Evolutionary conservation across 2,113 vertebrate genomes (phyloP), one percentile per base, ranked within the genome.

Genomic region (Scomber scombrus): DNA sequence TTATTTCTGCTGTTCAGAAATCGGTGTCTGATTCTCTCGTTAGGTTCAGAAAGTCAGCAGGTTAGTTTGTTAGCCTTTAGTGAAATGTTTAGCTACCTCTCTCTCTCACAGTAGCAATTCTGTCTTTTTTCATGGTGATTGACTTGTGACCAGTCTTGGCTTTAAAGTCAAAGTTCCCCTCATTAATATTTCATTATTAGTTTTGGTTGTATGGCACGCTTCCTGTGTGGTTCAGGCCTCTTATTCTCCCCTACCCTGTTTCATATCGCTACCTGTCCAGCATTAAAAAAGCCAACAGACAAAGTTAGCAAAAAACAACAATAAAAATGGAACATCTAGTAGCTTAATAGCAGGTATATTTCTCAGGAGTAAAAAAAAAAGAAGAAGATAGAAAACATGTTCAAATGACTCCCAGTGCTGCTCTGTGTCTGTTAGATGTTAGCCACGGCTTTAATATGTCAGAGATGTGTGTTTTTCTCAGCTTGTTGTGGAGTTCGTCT

Each of bases 21-120:
- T 40, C 34, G 7, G 34, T 40, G 31, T 34, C 31, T 5, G 31
- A 8, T 34, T 34, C 31, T 7, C 31, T 34, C 31, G 31, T 34
- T 34, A 34, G 31, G 21, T 78, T 55, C 11, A 56, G 11, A 19
- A 29, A 23, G 23, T 52, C n/a, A 69, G 75, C 51, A 46, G 75
- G 56, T 26, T 18, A 43, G n/a, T 50, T 15, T 4, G 52, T 5
- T 34, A 34, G 31, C 4, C 31, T 34, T 34, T 6, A 34, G 31
- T 34, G 31, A 5, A 34, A 34, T 34, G 31, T 29, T 49, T 16
- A 70, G n/a, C 34, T 40, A 6, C 8, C 31, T 34, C 23, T 26
- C 23, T 26, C 23, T 26, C 23, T 26, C 23, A 0, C 5, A 34
- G 5, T 34, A 7, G 31, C 31, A 1, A 7, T 34, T 34, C 3